These are phyloP conservation scores for Sebastes matsubarae DNA, from an alignment of 2,797 vertebrate genomes.

Conservation along the genomic window DNA sequence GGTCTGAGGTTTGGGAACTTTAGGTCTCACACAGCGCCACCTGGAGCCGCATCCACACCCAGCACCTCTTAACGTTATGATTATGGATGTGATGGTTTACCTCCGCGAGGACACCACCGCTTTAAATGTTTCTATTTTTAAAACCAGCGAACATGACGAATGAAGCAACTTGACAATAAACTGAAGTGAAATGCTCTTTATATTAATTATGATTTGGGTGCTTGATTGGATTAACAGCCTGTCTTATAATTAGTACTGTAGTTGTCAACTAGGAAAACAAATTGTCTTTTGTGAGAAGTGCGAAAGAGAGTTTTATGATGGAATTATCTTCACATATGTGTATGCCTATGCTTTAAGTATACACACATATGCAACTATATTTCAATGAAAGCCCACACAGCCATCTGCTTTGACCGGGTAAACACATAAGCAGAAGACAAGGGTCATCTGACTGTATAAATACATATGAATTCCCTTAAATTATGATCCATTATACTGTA, in stretches of 20 bases:
- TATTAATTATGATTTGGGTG: not conserved
- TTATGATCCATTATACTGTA: not conserved
- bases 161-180: not conserved
- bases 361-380: constrained; percentile 1
- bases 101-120: not conserved
- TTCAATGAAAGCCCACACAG: constrained; percentile 52
- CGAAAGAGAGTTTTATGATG: not conserved
- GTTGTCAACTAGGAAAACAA: not conserved
- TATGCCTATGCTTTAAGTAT: not conserved
- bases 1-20: not conserved
- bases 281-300: not conserved
- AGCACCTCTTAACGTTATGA: not conserved
- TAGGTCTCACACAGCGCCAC: constrained; percentile 7
- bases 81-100: constrained; percentile 19
- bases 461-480: constrained; percentile 8
- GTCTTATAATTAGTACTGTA: not conserved
- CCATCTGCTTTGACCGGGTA: constrained; percentile 52
- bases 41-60: constrained; percentile 16
- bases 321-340: not conserved
- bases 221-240: constrained; percentile 7
- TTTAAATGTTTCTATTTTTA: not conserved
- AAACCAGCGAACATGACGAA: not conserved
- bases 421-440: constrained; percentile 25
- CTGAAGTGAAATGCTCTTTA: constrained; percentile 8
- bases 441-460: constrained; percentile 33